Base-by-base conservation (phyloP, 2,113 vertebrate species). In the Crypturellus undulatus region DNA sequence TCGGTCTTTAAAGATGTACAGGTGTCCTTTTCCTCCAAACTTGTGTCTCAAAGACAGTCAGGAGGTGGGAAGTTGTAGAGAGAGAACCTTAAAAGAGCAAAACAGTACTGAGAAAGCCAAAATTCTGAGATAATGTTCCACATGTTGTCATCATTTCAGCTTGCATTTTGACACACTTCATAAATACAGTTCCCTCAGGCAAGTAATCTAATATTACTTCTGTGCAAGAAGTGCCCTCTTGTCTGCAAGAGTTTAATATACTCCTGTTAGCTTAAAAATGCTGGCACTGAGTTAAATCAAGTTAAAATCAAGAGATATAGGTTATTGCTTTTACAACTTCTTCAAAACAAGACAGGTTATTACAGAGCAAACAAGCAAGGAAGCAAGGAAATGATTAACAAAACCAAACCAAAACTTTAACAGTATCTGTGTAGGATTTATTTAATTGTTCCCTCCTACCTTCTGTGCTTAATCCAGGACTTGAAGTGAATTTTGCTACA, bases 401-500 rank as follows among this genome's bases (percentile, higher is more conserved):
- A 32, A 58, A 54, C 11, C 25, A 54, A 52, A 26, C 7, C 52
- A 45, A 63, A 59, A 85, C 16, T 1, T 32, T 68, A 87, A 70
- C 2, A 51, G 16, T 32, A 3, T 17, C 54, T 30, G 14, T 25
- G 71, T 59, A 67, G 16, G 68, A 62, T 51, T 54, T 40, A 14
- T 14, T 58, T 51, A 26, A 73, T 51, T 68, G 26, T 64, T 38
- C 7, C 1, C 81, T 92, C 98, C 98, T 98, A 99, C 99, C 99
- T 98, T 99, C 99, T 93, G 99, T 99, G 98, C 99, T 99, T 98
- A 99, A 99, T 89, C 99, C 99, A 89, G 99, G 99, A 94, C 99
- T 99, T 98, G 99, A 99, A 86, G 99, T 99, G 97, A 99, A 99
- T 98, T 99, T 99, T 97, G 99, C 99, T 97, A 99, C 99, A 95